Evolutionary conservation across 2,888 invertebrate genomes (phyloP).

Genomic region (Vanessa cardui): DNA sequence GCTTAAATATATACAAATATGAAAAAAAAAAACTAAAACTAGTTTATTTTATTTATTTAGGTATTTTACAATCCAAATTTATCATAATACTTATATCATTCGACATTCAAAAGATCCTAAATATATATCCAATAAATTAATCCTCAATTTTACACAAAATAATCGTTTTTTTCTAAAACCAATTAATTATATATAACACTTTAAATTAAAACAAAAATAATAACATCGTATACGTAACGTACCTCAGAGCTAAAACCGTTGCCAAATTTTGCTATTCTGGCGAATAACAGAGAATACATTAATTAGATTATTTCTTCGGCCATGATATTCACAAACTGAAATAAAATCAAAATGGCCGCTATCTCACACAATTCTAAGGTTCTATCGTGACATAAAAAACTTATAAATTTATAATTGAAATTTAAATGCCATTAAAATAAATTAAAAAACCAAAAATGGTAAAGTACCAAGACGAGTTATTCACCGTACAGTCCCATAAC

Average conservation of each 20-base stretch:
- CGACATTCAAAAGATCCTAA: too few species aligned
- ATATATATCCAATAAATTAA: too few species aligned
- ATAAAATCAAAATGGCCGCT: not conserved
- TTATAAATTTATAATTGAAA: too few species aligned
- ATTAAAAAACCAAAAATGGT: constrained; percentile 30
- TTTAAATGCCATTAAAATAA: not conserved
- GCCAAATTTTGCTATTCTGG: constrained; percentile 5
- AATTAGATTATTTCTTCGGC: constrained; percentile 1
- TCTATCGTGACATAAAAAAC: too few species aligned
- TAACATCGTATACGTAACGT: not conserved
- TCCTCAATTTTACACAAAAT: not conserved
- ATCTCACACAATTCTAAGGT: too few species aligned
- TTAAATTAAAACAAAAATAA: constrained; percentile 1
- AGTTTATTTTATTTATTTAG: too few species aligned
- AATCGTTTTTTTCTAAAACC: not conserved
- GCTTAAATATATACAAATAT: too few species aligned
- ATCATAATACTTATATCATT: too few species aligned
- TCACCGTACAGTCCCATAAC: constrained; percentile 70
- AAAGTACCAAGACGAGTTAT: constrained; percentile 56
- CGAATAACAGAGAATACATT: not conserved
- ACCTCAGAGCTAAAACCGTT: not conserved
- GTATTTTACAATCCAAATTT: too few species aligned
- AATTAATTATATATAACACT: not conserved
- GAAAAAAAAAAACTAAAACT: too few species aligned
- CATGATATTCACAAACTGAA: constrained; percentile 3